Base-by-base conservation (phyloP, 1,140 invertebrate species). In the Drosophila mauritiana region DNA sequence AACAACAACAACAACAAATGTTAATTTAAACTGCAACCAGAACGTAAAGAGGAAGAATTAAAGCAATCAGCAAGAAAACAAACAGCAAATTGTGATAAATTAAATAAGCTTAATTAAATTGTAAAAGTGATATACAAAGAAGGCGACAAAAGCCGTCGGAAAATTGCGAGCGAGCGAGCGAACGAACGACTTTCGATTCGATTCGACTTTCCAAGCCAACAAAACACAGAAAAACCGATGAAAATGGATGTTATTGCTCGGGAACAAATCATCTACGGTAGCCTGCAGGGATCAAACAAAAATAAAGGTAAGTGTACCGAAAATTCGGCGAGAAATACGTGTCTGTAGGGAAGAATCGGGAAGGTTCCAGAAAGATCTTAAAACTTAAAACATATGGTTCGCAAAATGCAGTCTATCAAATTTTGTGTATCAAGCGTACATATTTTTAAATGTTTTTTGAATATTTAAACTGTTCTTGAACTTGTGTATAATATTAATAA, bases 191-290 rank as follows among this genome's bases (percentile, higher is more conserved):
- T 72, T 67, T 76, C 57, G 75, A 63, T 56, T 64, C 69, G 51
- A 80, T 27, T 63, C 40, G n/a, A 77, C 78, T 68, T 80, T 72
- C 68, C 59, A 48, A 17, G 10, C 15, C 15, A 15, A 57, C 37
- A 65, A 27, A 22, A 40, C 56, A 58, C 42, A 55, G 54, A 61
- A 70, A 69, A 74, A 53, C 40, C 67, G 53, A 92, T 92, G 90
- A 92, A 92, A 92, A 92, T 92, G 91, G 91, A 92, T 89, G 89
- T 92, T 59, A 88, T 92, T 57, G 75, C 91, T 55, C 31, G 31
- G 31, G 89, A 90, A 64, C 91, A 91, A 63, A 78, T 76, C 42
- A 80, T 83, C 40, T 91, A 90, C 59, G 80, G 70, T 46, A 75
- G 74, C 48, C 78, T 81, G 49, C 70, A 90, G 22, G 85, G 88